Conservation (phyloP, 2,113 vertebrate species). For the Lycocorax pyrrhopterus region DNA sequence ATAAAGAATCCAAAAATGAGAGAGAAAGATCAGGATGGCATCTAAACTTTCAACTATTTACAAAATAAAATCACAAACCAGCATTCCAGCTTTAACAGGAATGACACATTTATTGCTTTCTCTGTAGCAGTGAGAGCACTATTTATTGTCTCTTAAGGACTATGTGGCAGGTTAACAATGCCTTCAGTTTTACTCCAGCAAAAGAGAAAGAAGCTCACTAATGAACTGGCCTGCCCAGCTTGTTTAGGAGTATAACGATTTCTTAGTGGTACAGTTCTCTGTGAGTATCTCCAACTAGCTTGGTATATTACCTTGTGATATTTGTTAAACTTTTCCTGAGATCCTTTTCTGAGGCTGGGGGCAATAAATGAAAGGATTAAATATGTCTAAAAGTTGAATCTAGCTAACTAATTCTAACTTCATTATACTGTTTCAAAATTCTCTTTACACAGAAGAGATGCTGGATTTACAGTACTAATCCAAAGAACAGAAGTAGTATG, state of each 20-base stretch:
- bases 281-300: not conserved
- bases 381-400: not conserved
- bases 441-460: not conserved
- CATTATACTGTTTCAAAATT: not conserved
- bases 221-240: constrained; percentile 35
- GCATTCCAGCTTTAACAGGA: constrained; percentile 35
- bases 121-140: constrained; percentile 31
- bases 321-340: not conserved
- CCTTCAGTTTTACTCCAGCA: constrained; percentile 36
- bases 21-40: constrained; percentile 49
- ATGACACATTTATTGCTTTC: constrained; percentile 54
- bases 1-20: constrained; percentile 13
- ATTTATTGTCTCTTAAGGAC: constrained; percentile 61
- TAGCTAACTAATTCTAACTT: constrained; percentile 10
- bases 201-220: constrained; percentile 23
- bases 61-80: constrained; percentile 51
- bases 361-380: not conserved
- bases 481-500: not conserved
- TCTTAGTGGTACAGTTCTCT: constrained; percentile 27
- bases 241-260: constrained; percentile 30
- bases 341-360: not conserved
- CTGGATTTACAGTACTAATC: not conserved
- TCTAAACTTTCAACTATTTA: constrained; percentile 47
- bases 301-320: not conserved
- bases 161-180: constrained; percentile 45